Percentiles rank a stretch among this genome's conserved stretches.
Evolutionary conservation across 1,140 invertebrate genomes (phyloP).

Genomic region (Achroia grisella): DNA sequence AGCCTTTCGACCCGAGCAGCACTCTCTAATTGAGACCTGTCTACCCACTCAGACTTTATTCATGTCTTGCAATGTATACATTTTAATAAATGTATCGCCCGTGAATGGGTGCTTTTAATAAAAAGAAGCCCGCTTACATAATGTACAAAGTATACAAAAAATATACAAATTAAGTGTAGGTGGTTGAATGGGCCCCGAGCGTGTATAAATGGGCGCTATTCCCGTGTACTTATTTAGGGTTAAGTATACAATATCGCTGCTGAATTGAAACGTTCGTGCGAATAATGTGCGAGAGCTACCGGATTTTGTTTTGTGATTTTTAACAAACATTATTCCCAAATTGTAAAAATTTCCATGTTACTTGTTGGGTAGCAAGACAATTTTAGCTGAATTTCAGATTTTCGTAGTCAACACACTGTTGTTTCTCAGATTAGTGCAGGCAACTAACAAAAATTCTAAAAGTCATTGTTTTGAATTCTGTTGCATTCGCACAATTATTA

Average conservation of each 20-base stretch:
- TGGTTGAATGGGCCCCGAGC: slow-evolving; percentile 40
- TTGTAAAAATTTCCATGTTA: no score
- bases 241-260: slow-evolving; percentile 35
- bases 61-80: slow-evolving; percentile 27
- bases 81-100: slow-evolving; percentile 68
- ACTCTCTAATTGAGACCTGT: slow-evolving; percentile 55
- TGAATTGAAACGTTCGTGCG: slow-evolving; percentile 37
- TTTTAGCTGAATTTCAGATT: no score
- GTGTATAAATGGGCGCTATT: slow-evolving; percentile 20
- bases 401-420: no score
- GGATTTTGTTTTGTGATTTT: neutral
- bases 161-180: slow-evolving; percentile 65
- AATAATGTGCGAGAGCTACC: neutral
- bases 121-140: slow-evolving; percentile 49
- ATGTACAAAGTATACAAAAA: slow-evolving; percentile 31
- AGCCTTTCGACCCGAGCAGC: slow-evolving; percentile 25
- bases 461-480: no score
- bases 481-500: no score
- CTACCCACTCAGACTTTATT: slow-evolving; percentile 54
- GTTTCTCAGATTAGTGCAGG: no score
- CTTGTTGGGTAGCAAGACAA: no score
- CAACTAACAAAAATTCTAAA: no score
- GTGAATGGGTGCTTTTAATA: slow-evolving; percentile 63
- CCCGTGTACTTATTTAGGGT: slow-evolving; percentile 33
- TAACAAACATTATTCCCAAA: no score